Evolutionary conservation across 2,113 vertebrate species (phyloP).

Genomic region (Meles meles): DNA sequence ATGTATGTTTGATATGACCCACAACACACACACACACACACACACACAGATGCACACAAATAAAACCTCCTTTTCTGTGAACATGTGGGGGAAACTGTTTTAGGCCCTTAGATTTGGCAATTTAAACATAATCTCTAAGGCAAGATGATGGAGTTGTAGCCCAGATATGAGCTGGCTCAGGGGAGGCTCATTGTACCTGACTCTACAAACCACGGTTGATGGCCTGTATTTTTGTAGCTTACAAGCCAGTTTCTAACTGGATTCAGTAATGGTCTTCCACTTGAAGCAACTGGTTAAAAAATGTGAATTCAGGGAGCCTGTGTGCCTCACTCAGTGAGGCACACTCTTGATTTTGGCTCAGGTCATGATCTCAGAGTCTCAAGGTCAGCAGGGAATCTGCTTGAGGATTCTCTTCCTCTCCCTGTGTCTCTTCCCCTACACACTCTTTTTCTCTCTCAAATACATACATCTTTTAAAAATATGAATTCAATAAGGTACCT

Average conservation of each 20-base stretch:
- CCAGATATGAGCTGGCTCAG: background rate
- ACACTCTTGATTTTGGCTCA: too few relatives aligned
- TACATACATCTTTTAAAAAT: background rate
- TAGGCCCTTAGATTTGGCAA: background rate
- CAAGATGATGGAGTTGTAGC: background rate
- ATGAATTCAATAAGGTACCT: background rate
- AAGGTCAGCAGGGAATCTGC: background rate
- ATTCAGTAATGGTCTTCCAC: background rate
- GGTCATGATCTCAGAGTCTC: too few relatives aligned
- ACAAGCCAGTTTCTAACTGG: background rate
- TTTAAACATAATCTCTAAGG: background rate
- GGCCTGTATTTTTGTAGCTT: background rate
- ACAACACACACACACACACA: background rate
- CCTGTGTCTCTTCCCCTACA: background rate
- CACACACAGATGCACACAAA: background rate
- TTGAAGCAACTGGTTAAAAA: background rate
- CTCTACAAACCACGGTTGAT: background rate
- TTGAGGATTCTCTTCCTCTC: background rate
- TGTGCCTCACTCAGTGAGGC: too few relatives aligned
- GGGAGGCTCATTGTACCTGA: background rate
- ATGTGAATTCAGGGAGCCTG: background rate
- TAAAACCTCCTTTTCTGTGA: background rate
- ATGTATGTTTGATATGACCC: background rate
- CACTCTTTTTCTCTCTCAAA: background rate
- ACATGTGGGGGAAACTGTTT: background rate